These are phyloP conservation scores for Octodon degus DNA, from an alignment of 2,113 vertebrate genomes.

Conservation along the genomic window DNA sequence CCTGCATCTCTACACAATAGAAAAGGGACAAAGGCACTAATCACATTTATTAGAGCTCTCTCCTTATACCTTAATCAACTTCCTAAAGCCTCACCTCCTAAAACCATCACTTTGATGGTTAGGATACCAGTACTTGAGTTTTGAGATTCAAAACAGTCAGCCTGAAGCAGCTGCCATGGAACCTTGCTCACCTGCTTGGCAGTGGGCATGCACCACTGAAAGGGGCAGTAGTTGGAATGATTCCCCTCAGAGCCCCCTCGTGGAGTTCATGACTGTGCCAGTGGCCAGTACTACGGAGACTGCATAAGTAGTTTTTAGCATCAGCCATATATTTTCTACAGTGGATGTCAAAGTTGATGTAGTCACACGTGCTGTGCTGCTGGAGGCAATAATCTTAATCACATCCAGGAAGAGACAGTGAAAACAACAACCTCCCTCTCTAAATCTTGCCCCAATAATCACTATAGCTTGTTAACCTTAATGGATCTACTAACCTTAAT, in stretches of 20 bases:
- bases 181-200: background rate
- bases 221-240: background rate
- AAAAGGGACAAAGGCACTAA: background rate
- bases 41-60: background rate
- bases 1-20: background rate
- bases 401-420: conserved; percentile 10
- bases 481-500: conserved; percentile 44
- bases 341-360: background rate
- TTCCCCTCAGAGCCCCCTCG: background rate
- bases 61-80: background rate
- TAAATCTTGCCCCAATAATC: conserved; percentile 62
- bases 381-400: conserved; percentile 51
- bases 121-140: background rate
- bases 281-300: background rate
- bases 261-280: background rate
- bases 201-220: background rate
- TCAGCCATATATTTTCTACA: background rate
- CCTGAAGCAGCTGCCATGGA: background rate
- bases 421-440: conserved; percentile 46
- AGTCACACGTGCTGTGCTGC: background rate
- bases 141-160: background rate
- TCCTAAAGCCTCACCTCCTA: background rate
- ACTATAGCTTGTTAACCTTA: conserved; percentile 6
- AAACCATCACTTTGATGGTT: no score
- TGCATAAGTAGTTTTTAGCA: background rate